Percentiles rank a stretch among this genome's conserved stretches.
These are phyloP conservation scores for Cerastis rubricosa DNA, from an alignment of 2,888 invertebrate species.

Conservation along the genomic window DNA sequence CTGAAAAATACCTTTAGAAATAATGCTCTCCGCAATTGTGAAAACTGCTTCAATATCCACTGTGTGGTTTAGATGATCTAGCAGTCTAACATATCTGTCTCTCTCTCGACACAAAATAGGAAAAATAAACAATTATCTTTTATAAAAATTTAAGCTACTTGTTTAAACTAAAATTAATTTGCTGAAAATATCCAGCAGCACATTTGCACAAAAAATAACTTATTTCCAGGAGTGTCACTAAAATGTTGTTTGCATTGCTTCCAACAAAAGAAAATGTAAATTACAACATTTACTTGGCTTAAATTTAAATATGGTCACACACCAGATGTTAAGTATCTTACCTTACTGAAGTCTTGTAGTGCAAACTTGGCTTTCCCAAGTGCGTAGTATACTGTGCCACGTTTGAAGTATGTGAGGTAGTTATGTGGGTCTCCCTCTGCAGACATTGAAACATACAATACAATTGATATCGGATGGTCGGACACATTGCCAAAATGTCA, in stretches of 20 bases:
- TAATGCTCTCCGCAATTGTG: not conserved
- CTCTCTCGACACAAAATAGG: not conserved
- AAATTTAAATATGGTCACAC: constrained; percentile 23
- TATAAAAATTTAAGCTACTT: too few species aligned
- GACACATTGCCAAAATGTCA: constrained; percentile 40
- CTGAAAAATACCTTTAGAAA: not conserved
- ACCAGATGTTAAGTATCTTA: constrained; percentile 57
- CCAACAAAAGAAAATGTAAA: constrained; percentile 28
- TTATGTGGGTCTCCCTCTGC: constrained; percentile 98
- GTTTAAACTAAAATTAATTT: not conserved
- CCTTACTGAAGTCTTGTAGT: constrained; percentile 96
- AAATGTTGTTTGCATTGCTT: constrained; percentile 12
- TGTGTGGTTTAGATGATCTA: not conserved
- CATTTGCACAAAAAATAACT: not conserved
- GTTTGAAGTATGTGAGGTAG: constrained; percentile 98
- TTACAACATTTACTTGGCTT: not conserved
- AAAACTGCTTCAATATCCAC: not conserved
- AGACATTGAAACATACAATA: constrained; percentile 60
- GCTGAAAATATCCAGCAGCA: not conserved
- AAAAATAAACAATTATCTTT: too few species aligned
- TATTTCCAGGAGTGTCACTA: not conserved
- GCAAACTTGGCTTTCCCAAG: constrained; percentile 99
- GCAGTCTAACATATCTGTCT: not conserved
- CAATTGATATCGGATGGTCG: not conserved
- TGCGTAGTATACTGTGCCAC: constrained; percentile 99